phyloP scores from a whole-genome alignment of 2,113 vertebrate species.

The Nycticorax nycticorax region DNA sequence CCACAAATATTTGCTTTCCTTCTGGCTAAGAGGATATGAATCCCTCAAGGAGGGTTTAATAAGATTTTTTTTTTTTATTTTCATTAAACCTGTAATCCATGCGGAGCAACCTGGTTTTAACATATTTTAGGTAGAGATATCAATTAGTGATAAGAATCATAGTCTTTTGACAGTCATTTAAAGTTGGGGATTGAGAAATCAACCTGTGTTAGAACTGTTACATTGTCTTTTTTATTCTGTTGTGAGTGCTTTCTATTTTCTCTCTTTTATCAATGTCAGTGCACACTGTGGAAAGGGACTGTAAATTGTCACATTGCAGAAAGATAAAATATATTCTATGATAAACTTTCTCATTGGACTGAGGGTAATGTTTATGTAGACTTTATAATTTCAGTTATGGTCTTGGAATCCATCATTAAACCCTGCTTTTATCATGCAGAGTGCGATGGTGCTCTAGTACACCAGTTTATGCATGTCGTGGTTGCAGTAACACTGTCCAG shows the following conservation, averaged over 20 bases:
- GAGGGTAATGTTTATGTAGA: not conserved
- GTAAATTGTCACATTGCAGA: not conserved
- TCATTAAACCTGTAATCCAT: not conserved
- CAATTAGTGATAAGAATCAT: not conserved
- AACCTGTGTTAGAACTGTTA: not conserved
- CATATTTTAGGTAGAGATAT: not conserved
- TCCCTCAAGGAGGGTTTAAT: not conserved
- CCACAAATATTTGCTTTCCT: not conserved
- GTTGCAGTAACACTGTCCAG: not conserved
- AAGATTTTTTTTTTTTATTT: not conserved
- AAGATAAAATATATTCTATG: not conserved
- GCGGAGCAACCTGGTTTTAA: not conserved
- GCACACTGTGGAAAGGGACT: not conserved
- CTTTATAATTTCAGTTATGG: not conserved
- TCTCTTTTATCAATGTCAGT: not conserved
- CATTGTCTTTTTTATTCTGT: not conserved
- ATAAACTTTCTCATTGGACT: not conserved
- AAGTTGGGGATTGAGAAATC: not conserved
- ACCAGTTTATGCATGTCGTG: not conserved
- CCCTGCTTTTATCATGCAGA: not conserved
- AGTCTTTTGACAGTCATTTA: not conserved
- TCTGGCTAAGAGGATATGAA: not conserved
- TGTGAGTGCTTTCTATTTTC: not conserved
- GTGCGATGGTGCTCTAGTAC: not conserved
- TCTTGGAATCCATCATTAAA: not conserved